Conservation (phyloP, 2,888 invertebrate species). For the Sialis lutaria region DNA sequence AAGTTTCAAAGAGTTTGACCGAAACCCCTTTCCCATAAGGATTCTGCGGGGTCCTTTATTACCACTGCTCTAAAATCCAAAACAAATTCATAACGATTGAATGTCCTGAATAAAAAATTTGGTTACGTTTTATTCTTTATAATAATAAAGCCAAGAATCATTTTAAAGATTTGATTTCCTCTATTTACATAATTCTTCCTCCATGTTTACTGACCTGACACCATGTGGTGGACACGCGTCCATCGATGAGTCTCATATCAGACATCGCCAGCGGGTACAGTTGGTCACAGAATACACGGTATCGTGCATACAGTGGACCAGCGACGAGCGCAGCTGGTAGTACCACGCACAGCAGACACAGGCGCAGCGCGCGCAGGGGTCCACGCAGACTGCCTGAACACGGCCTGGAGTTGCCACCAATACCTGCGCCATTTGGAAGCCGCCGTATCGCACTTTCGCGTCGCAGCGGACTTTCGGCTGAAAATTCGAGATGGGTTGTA, state of each 20-base stretch:
- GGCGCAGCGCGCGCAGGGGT: constrained; percentile 39
- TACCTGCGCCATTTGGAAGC: not conserved
- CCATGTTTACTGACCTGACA: constrained; percentile 41
- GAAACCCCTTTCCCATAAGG: too few relatives aligned
- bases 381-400: constrained; percentile 16
- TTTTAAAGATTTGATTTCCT: not conserved
- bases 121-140: too few relatives aligned
- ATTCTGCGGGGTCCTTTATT: too few relatives aligned
- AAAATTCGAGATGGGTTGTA: too few relatives aligned
- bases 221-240: constrained; percentile 60
- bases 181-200: not conserved
- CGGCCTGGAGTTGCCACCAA: not conserved
- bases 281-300: constrained; percentile 49
- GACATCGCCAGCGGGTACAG: constrained; percentile 57
- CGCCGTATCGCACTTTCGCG: not conserved
- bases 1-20: too few relatives aligned
- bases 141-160: not conserved
- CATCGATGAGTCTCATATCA: constrained; percentile 57
- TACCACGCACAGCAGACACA: constrained; percentile 42
- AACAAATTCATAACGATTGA: too few relatives aligned
- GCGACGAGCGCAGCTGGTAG: constrained; percentile 49
- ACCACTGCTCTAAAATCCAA: too few relatives aligned
- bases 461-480: not conserved
- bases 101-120: too few relatives aligned
- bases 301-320: constrained; percentile 51